Base-by-base conservation (phyloP, 2,888 invertebrate genomes). In the Amiota mariae region DNA sequence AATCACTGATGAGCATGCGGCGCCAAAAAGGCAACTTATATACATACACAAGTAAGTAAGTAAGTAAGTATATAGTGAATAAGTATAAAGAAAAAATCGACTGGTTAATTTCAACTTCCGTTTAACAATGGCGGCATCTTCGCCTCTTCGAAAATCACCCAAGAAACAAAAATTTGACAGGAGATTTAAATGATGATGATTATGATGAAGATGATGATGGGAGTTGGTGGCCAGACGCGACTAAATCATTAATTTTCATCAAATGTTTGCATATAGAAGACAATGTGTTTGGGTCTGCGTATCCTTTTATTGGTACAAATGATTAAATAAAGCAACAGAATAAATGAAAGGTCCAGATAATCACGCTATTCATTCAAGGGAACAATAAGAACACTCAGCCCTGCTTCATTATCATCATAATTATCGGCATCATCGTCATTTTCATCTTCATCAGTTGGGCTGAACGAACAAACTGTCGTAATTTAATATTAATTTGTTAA, bases 401-500 rank as follows among this genome's bases (percentile, higher is more conserved):
- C 18, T 8, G 24, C 10, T 24, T 46, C 12, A 63, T 36, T 13
- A 63, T 63, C 36, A n/a, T 9, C 36, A 36, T 36, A 36, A 36
- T 36, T 36, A 9, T 18, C 3, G n/a, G 12, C 20, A 59, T n/a
- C 59, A 59, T 59, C 59, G 13, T 54, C 54, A 11, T n/a, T 24
- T 24, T 24, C 24, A 15, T 13, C 54, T 15, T 54, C 54, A 54
- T 54, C 54, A 54, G 54, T 54, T 54, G 15, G 54, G 13, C 54
- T 24, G 63, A 18, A 12, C 8, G 36, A 36, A 36, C 36, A 46
- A 72, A 77, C 76, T 77, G 76, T 76, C 81, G 87, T 87, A 87
- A 86, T 87, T 87, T 87, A 87, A 87, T 87, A 88, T 87, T 87
- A 88, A 88, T 88, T 87, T 87, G 88, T 87, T 86, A 85, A 85